Percentiles rank a stretch among this genome's conserved stretches.
Evolutionary conservation across 2,113 vertebrate genomes (phyloP).

Genomic region (Ellobius talpinus): DNA sequence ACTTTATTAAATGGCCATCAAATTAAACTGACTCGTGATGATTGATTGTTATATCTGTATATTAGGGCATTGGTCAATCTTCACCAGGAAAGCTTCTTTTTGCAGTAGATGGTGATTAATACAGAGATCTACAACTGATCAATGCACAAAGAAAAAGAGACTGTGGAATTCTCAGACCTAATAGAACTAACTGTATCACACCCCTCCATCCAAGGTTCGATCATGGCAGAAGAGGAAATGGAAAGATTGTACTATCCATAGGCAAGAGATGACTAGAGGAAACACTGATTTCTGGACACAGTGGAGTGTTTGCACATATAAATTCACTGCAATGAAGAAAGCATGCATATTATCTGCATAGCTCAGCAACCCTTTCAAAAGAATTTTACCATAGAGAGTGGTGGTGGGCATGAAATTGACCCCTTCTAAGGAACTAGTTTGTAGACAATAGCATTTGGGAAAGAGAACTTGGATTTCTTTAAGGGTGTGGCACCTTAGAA

Average conservation of each 20-base stretch:
- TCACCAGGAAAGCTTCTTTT: neutral
- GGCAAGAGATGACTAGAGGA: neutral
- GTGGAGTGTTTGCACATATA: neutral
- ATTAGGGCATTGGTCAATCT: too few relatives aligned
- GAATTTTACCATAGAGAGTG: neutral
- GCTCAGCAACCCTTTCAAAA: neutral
- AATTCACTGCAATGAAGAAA: neutral
- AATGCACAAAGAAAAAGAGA: neutral
- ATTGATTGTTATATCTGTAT: too few relatives aligned
- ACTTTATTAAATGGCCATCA: neutral
- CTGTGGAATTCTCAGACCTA: neutral
- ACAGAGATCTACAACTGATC: neutral
- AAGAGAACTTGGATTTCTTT: neutral
- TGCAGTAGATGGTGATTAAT: neutral
- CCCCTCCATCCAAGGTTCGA: neutral
- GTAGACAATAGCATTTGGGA: neutral
- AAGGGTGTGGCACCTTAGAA: neutral
- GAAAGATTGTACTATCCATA: neutral
- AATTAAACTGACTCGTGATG: neutral
- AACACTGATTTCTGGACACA: neutral
- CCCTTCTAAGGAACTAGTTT: neutral
- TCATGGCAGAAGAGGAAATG: neutral
- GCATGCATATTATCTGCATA: neutral
- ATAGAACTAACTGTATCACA: neutral
- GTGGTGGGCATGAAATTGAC: neutral